Percentiles rank a stretch among this genome's conserved stretches.
Conservation (phyloP, 2,888 invertebrate species). For the Drosophila phalerata region DNA sequence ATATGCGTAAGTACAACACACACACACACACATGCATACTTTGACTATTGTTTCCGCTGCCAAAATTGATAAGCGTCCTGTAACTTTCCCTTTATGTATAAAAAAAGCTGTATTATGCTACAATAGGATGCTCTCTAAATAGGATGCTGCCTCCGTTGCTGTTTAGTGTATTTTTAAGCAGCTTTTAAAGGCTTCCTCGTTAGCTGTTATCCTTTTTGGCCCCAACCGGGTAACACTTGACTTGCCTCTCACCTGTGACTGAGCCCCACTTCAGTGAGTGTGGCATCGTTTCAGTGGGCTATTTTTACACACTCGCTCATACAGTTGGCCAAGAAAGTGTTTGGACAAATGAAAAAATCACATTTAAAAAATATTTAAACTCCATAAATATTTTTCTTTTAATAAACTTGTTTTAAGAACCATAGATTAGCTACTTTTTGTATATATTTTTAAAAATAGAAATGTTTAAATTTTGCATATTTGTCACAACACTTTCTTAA, state of each 20-base stretch:
- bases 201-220: constrained; percentile 58
- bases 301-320: constrained; percentile 11
- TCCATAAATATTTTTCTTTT: too few species aligned
- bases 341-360: too few species aligned
- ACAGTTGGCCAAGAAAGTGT: background rate
- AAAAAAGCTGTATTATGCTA: constrained; percentile 8
- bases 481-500: too few species aligned
- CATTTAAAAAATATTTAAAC: too few species aligned
- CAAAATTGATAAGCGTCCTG: constrained; percentile 43
- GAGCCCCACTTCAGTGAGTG: constrained; percentile 10
- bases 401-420: too few species aligned
- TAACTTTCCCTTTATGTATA: constrained; percentile 13
- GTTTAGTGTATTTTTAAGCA: constrained; percentile 52
- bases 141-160: constrained; percentile 6
- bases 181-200: constrained; percentile 33
- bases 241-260: constrained; percentile 40
- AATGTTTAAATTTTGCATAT: too few species aligned
- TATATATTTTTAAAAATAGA: too few species aligned
- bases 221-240: constrained; percentile 43
- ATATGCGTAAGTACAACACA: constrained; percentile 48
- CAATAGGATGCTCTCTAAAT: constrained; percentile 3
- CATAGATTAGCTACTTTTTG: too few species aligned
- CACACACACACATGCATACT: constrained; percentile 7
- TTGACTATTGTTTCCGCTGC: constrained; percentile 32
- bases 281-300: constrained; percentile 16